Percentiles rank a stretch among this genome's conserved stretches.
phyloP scores from a whole-genome alignment of 2,797 vertebrate genomes.

The Stomatorhinus walkeri region DNA sequence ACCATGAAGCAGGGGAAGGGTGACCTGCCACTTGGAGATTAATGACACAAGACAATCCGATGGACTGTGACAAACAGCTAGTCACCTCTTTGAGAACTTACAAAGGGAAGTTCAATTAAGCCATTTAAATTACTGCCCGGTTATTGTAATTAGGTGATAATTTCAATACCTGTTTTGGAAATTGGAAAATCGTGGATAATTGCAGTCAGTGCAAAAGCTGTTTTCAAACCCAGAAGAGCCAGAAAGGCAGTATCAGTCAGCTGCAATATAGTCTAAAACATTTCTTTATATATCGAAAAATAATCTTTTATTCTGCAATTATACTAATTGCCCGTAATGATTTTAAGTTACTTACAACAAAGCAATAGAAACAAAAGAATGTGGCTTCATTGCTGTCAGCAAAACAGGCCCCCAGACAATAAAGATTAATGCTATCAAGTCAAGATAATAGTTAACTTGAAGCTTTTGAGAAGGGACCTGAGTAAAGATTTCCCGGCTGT shows the following conservation, averaged over 20 bases:
- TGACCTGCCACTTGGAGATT: background rate
- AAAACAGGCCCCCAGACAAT: background rate
- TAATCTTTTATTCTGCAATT: background rate
- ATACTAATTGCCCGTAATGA: background rate
- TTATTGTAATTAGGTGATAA: background rate
- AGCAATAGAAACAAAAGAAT: background rate
- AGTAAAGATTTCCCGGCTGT: background rate
- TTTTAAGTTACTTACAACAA: background rate
- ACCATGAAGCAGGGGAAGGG: background rate
- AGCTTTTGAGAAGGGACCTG: background rate
- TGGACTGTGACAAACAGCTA: background rate
- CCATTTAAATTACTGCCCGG: background rate
- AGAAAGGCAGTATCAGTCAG: background rate
- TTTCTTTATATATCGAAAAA: background rate
- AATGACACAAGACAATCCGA: background rate
- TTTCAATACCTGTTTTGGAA: background rate
- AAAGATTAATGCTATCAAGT: background rate
- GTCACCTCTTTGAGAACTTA: background rate
- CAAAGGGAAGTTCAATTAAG: background rate
- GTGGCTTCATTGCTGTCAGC: background rate
- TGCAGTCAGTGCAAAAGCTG: background rate
- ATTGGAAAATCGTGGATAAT: background rate
- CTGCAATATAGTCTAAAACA: background rate
- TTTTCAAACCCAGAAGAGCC: background rate
- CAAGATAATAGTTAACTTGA: constrained; percentile 11